Conservation (phyloP, 1,140 invertebrate genomes). For the Cotesia chilonis region DNA sequence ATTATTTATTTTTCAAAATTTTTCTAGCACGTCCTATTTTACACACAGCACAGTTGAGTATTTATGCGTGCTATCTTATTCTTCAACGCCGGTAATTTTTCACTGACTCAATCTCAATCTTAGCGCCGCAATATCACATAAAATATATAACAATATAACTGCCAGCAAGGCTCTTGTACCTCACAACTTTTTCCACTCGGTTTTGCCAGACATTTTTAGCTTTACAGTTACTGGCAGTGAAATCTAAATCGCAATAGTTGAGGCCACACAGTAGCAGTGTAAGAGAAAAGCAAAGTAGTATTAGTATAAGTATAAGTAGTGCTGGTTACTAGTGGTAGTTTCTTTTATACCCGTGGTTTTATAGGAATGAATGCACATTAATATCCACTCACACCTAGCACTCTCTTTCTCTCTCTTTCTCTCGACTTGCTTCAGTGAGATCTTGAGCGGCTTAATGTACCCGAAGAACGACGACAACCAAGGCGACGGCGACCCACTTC, state of each 20-base stretch:
- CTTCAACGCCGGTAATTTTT: too few species aligned
- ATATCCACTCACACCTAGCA: constrained; percentile 18
- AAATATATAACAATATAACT: too few species aligned
- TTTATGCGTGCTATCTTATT: not conserved
- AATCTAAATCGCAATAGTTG: too few species aligned
- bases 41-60: too few species aligned
- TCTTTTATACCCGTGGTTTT: constrained; percentile 1
- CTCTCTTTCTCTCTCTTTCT: constrained; percentile 18
- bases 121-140: too few species aligned
- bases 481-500: not conserved
- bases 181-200: not conserved
- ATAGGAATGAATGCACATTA: constrained; percentile 10
- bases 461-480: not conserved
- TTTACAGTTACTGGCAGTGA: too few species aligned
- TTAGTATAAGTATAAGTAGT: constrained; percentile 6
- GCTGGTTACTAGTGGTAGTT: not conserved
- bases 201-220: constrained; percentile 20
- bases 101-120: too few species aligned
- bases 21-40: not conserved
- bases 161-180: too few species aligned
- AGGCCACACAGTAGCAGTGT: too few species aligned
- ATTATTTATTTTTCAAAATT: not conserved
- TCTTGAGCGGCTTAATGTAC: constrained; percentile 5
- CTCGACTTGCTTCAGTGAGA: not conserved
- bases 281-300: not conserved